Conservation (phyloP, 2,797 vertebrate genomes). For the Coracias cyanogaster region DNA sequence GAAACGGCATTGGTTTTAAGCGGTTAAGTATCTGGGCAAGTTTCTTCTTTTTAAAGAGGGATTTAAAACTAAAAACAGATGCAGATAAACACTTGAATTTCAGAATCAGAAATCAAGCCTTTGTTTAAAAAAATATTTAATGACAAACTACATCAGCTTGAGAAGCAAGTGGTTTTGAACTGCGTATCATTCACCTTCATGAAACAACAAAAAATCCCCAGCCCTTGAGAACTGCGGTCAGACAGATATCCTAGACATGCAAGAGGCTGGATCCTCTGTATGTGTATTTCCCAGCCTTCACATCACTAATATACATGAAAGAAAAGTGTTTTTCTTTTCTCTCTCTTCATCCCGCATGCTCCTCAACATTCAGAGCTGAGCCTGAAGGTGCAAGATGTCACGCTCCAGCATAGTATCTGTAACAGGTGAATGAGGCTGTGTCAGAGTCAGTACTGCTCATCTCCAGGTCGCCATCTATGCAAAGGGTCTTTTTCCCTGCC, state of each 20-base stretch:
- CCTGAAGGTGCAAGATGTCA: not conserved
- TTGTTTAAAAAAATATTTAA: not conserved
- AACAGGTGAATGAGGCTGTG: not conserved
- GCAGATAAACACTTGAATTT: not conserved
- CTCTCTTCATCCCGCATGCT: not conserved
- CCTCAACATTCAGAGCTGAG: not conserved
- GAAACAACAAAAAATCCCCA: not conserved
- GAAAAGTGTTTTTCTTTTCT: not conserved
- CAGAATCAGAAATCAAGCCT: not conserved
- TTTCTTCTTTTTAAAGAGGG: not conserved
- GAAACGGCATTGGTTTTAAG: not conserved
- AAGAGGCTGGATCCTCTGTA: not conserved
- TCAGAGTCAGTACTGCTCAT: fast-evolving
- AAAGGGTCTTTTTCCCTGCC: not conserved
- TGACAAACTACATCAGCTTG: not conserved
- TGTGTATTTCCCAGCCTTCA: not conserved
- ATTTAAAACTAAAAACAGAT: not conserved
- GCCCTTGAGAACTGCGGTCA: not conserved
- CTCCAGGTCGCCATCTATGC: not conserved
- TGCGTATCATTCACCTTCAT: not conserved
- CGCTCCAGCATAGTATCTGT: not conserved
- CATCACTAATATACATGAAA: not conserved
- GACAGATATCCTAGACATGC: not conserved
- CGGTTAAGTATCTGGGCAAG: not conserved
- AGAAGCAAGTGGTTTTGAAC: not conserved